Percentiles rank a stretch among this genome's conserved stretches.
Evolutionary conservation across 2,113 vertebrate species (phyloP).

Genomic region (Cercocebus atys): DNA sequence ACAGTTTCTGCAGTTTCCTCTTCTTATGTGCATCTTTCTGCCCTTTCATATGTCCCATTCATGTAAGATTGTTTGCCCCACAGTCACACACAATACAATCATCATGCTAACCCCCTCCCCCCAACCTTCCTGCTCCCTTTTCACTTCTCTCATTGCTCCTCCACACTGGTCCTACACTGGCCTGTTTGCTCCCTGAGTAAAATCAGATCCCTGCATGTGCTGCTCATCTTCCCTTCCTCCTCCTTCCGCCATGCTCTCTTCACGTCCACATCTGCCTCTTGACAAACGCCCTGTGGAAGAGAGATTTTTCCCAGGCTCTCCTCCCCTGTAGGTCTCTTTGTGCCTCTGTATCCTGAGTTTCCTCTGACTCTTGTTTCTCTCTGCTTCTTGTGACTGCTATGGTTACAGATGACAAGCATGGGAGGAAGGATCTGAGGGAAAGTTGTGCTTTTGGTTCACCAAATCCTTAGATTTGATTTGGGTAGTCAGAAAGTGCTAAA

Average conservation of each 20-base stretch:
- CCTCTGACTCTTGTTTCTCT: neutral
- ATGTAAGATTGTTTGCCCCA: neutral
- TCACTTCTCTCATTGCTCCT: fast-evolving
- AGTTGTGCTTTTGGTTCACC: neutral
- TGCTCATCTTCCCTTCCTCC: neutral
- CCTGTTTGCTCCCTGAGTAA: neutral
- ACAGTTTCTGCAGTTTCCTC: neutral
- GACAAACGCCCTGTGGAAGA: neutral
- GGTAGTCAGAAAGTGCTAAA: neutral
- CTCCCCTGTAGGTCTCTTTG: neutral
- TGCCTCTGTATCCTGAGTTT: neutral
- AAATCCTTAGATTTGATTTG: slow-evolving; percentile 24
- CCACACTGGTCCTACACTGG: neutral
- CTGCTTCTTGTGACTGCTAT: neutral
- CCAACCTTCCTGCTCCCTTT: neutral
- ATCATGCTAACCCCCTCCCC: neutral
- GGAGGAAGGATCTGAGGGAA: neutral
- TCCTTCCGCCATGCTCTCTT: neutral
- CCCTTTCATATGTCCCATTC: neutral
- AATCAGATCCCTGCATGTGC: fast-evolving
- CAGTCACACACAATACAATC: neutral
- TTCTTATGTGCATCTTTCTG: neutral
- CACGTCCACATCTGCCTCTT: neutral
- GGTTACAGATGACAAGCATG: neutral
- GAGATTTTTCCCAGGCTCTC: neutral